Percentiles rank a stretch among this genome's conserved stretches.
Conservation (phyloP, 1,140 invertebrate species). For the Leptoteleia sp. region DNA sequence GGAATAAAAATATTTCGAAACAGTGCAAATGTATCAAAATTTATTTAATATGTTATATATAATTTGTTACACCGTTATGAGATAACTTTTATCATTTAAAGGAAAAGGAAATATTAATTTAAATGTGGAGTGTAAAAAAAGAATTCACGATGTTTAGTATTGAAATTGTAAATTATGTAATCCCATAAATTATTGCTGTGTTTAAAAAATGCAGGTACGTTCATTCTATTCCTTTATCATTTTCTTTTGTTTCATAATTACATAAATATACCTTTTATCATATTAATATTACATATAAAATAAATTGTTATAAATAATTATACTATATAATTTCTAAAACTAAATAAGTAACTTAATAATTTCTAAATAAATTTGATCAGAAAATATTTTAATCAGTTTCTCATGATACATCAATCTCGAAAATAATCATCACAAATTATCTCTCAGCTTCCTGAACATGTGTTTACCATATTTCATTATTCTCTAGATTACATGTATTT, state of each 20-base stretch:
- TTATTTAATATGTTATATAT: neutral
- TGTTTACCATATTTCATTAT: conserved; percentile 5
- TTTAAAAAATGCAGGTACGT: conserved; percentile 14
- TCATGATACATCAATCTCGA: neutral
- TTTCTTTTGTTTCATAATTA: no score
- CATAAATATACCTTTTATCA: no score
- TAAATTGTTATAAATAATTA: neutral
- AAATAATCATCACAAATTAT: conserved; percentile 18
- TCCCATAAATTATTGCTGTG: no score
- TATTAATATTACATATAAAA: no score
- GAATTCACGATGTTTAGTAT: no score
- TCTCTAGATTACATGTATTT: neutral
- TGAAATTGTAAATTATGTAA: no score
- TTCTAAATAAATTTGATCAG: no score
- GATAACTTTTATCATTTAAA: no score
- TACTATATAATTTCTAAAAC: neutral
- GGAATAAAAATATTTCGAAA: no score
- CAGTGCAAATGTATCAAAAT: neutral
- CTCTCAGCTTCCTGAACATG: conserved; percentile 17
- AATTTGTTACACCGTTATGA: no score
- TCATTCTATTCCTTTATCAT: neutral
- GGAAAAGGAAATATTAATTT: neutral
- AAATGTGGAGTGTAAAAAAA: neutral
- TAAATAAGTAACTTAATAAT: neutral
- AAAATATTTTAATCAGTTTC: neutral